Evolutionary conservation across 2,113 vertebrate genomes (phyloP).

Genomic region (Verasper variegatus): DNA sequence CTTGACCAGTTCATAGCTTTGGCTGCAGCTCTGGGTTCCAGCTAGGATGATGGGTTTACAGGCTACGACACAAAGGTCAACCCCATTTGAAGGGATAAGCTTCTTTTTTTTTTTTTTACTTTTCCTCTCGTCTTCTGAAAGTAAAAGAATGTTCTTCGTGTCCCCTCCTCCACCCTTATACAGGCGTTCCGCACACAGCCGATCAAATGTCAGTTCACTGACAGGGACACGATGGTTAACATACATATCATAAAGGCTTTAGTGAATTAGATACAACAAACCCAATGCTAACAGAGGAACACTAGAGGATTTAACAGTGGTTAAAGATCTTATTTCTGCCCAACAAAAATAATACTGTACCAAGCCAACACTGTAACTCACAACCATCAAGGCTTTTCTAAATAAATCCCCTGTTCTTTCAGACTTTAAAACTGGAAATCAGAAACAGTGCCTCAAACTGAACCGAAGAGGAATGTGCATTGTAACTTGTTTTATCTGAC

Average conservation of each 20-base stretch:
- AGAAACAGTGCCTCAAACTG: constrained; percentile 3
- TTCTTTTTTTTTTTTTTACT: constrained; percentile 1
- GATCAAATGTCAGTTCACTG: constrained; percentile 43
- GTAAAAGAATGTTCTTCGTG: constrained; percentile 39
- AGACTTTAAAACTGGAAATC: neutral
- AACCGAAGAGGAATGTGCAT: constrained; percentile 5
- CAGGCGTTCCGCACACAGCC: constrained; percentile 44
- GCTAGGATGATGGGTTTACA: constrained; percentile 49
- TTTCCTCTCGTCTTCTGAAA: constrained; percentile 18
- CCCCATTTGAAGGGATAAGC: constrained; percentile 53
- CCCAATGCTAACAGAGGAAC: neutral
- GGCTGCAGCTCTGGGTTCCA: constrained; percentile 57
- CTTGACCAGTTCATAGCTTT: constrained; percentile 65
- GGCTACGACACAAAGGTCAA: constrained; percentile 64
- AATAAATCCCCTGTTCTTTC: constrained; percentile 8
- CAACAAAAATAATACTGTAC: constrained; percentile 12
- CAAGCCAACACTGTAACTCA: neutral
- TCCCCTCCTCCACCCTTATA: constrained; percentile 35
- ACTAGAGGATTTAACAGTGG: neutral
- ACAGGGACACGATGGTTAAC: neutral
- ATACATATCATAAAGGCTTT: neutral
- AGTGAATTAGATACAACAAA: neutral
- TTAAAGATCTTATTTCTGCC: neutral
- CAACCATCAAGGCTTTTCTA: constrained; percentile 3
- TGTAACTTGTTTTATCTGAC: constrained; percentile 8